Base-by-base conservation (phyloP, 2,888 invertebrate species). In the Megastigmus dorsalis region DNA sequence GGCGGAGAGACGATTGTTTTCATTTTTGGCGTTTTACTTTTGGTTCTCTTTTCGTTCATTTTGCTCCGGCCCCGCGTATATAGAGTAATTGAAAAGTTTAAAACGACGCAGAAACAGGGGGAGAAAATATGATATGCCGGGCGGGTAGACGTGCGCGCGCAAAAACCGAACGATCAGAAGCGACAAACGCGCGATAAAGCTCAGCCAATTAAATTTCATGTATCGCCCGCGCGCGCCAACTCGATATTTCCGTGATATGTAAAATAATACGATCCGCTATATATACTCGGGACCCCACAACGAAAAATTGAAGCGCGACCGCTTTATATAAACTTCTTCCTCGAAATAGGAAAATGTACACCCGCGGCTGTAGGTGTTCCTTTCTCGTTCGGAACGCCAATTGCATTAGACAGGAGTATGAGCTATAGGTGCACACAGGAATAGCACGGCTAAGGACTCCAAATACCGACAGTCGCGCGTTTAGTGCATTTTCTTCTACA, bases 401-500 rank as follows among this genome's bases (percentile, higher is more conserved):
- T 60, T 60, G 60, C 52, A 60, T 69, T 69, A 69, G 60, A 60
- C 41, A 15, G 38, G 15, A 7, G 54, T 10, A 43, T n/a, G 33
- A n/a, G 41, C 20, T 54, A 54, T 15, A 33, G 23, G 20, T 5
- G 28, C 18, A 28, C 15, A 10, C 30, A 10, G 7, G 9, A 30
- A 45, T 28, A 48, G 48, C 15, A 5, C 7, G 23, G 23, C 6
- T 23, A 15, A n/a, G 23, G 48, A 15, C 50, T 63, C 69, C 45
- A 62, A 62, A 70, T 62, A 70, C 62, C 54, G 55, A 38, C 38
- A 55, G 60, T 18, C 26, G n/a, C 10, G 23, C 36, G 45, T 63
- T 70, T 62, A 70, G n/a, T n/a, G 41, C 52, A 33, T 43, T 70
- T 63, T 45, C 65, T 57, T 65, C 48, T n/a, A 23, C 50, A 71